Base-by-base conservation (phyloP, 2,797 vertebrate species). In the Liasis olivaceus region DNA sequence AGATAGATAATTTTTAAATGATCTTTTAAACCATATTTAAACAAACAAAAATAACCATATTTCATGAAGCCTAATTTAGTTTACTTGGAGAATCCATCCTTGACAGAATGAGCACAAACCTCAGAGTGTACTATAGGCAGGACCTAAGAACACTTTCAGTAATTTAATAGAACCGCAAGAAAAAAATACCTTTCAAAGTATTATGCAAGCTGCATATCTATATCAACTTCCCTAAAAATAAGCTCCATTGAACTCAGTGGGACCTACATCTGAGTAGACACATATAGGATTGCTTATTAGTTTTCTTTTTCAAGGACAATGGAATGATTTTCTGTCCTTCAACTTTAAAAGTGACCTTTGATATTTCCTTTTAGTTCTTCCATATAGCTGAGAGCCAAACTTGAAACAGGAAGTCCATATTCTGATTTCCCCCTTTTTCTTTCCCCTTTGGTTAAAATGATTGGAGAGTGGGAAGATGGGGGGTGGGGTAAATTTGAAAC, bases 51-150 rank as follows among this genome's bases (percentile, higher is more conserved):
- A 81, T 47, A 47, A 81, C 8, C 72, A 47, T 22, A 81, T 81
- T 47, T 81, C 42, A 81, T 81, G 36, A 54, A 54, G 72, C 42
- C 36, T 81, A 47, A 22, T 47, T 81, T 24, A 47, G 31, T 59
- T 89, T 89, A 66, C 24, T 92, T 22, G 26, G 20, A 51, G 14
- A 69, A 64, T 20, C 2, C 2, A 8, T 92, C 56, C 24, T 66
- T 92, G 77, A 89, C 89, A 92, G 77, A 89, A 92, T 89, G 87
- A 64, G 72, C 17, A 66, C 91, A 89, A 36, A 60, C n/a, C 14
- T 66, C n/a, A 85, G 51, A 3, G 5, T 88, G 51, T 2, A 0
- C 42, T 89, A 42, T 22, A 26, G 24, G 60, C 20, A 60, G 20
- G 22, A 56, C 47, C 20, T 9, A 81, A 88, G 47, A 89, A 85